Conservation (phyloP, 2,888 invertebrate species). For the Platynereis dumerilii region DNA sequence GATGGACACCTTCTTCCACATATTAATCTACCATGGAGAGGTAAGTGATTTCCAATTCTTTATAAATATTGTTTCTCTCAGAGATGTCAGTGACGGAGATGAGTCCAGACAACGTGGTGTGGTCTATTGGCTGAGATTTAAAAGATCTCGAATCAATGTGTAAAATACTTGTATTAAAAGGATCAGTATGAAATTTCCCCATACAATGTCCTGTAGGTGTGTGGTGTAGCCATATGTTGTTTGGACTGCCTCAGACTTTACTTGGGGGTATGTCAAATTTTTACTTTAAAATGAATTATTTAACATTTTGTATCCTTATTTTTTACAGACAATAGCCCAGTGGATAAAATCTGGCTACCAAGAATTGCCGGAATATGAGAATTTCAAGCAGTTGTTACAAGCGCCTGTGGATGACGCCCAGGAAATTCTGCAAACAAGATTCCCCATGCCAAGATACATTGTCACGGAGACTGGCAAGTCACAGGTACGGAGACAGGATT, state of each 20-base stretch:
- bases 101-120: too few relatives aligned
- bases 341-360: slow-evolving; percentile 95
- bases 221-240: too few relatives aligned
- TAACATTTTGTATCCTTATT: background rate
- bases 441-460: slow-evolving; percentile 98
- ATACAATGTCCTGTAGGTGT: too few relatives aligned
- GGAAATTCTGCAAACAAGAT: slow-evolving; percentile 92
- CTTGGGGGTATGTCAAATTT: too few relatives aligned
- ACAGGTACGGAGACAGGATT: slow-evolving; percentile 68
- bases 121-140: too few relatives aligned
- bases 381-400: slow-evolving; percentile 92
- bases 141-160: too few relatives aligned
- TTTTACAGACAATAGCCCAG: slow-evolving; percentile 86
- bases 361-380: slow-evolving; percentile 95
- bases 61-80: background rate
- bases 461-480: slow-evolving; percentile 99
- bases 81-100: background rate
- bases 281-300: too few relatives aligned
- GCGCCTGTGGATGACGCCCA: slow-evolving; percentile 98
- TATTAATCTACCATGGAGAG: slow-evolving; percentile 98
- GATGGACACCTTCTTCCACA: slow-evolving; percentile 99
- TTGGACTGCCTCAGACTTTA: too few relatives aligned
- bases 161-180: too few relatives aligned
- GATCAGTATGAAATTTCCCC: too few relatives aligned
- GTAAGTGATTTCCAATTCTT: slow-evolving; percentile 65